Evolutionary conservation across 1,140 invertebrate genomes (phyloP).

Genomic region (Vollenhovia emeryi): DNA sequence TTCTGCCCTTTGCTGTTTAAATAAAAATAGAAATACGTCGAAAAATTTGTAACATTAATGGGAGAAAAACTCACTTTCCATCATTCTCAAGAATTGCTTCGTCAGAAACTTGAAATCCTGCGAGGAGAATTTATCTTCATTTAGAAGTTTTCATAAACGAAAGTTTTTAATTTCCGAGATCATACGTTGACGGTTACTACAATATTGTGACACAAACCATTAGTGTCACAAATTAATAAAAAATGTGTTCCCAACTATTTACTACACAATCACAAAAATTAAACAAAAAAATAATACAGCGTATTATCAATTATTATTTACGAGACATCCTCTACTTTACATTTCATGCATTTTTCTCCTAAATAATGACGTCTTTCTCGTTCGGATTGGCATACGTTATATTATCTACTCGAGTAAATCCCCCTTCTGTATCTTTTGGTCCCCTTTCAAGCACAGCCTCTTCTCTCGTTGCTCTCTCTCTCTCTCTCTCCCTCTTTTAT

Average conservation of each 20-base stretch:
- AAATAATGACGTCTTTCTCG: constrained; percentile 35
- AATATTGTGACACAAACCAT: background rate
- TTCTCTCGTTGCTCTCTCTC: constrained; percentile 19
- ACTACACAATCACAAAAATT: background rate
- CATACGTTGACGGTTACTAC: too few relatives aligned
- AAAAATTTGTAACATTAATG: background rate
- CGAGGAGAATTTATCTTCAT: background rate
- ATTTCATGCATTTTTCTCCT: background rate
- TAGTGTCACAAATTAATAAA: background rate
- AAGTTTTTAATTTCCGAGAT: too few relatives aligned
- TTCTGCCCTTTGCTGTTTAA: background rate
- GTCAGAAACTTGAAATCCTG: too few relatives aligned
- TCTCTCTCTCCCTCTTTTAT: constrained; percentile 13
- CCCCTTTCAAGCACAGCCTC: constrained; percentile 16
- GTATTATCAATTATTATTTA: background rate
- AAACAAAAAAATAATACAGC: background rate
- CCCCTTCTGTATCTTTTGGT: background rate
- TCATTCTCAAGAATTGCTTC: background rate
- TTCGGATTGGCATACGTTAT: constrained; percentile 33
- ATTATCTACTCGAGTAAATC: constrained; percentile 23
- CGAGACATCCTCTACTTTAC: background rate
- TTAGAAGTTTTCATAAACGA: background rate
- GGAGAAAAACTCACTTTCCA: background rate
- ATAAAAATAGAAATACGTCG: background rate
- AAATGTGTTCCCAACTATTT: background rate